Conservation (phyloP, 2,888 invertebrate species). For the Caenorhabditis sp. region DNA sequence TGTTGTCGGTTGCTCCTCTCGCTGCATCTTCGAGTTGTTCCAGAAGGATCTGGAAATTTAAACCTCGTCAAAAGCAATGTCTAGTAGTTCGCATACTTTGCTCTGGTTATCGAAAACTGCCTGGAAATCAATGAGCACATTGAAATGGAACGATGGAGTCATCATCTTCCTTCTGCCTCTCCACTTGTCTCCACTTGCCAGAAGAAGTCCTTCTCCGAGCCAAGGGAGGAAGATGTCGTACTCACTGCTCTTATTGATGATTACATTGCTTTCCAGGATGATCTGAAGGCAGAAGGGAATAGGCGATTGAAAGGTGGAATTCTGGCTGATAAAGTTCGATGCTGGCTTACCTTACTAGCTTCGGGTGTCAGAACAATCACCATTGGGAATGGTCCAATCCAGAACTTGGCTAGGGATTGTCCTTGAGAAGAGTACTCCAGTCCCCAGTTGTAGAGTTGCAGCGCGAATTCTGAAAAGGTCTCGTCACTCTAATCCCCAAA, state of each 20-base stretch:
- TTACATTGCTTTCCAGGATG: constrained; percentile 78
- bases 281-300: constrained; percentile 33
- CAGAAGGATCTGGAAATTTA: constrained; percentile 60
- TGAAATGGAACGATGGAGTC: constrained; percentile 86
- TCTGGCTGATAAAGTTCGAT: too few relatives aligned
- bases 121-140: constrained; percentile 85
- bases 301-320: not conserved
- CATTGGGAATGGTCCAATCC: constrained; percentile 64
- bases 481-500: too few relatives aligned
- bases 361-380: constrained; percentile 53
- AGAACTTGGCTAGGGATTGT: constrained; percentile 39
- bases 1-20: not conserved
- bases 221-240: constrained; percentile 85
- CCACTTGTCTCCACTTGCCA: constrained; percentile 84
- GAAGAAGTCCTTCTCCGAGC: constrained; percentile 85
- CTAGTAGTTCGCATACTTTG: constrained; percentile 34
- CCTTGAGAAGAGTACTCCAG: constrained; percentile 54
- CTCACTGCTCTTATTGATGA: constrained; percentile 83
- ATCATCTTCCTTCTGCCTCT: constrained; percentile 84
- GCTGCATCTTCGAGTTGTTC: constrained; percentile 61
- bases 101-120: constrained; percentile 70
- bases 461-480: constrained; percentile 55
- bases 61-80: not conserved
- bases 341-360: constrained; percentile 54
- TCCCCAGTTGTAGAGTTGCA: constrained; percentile 59